A percentile compares a stretch with the other conserved stretches of the same genome.
These are phyloP conservation scores for Coracias cyanogaster DNA, from an alignment of 2,797 vertebrate species.

Conservation along the genomic window DNA sequence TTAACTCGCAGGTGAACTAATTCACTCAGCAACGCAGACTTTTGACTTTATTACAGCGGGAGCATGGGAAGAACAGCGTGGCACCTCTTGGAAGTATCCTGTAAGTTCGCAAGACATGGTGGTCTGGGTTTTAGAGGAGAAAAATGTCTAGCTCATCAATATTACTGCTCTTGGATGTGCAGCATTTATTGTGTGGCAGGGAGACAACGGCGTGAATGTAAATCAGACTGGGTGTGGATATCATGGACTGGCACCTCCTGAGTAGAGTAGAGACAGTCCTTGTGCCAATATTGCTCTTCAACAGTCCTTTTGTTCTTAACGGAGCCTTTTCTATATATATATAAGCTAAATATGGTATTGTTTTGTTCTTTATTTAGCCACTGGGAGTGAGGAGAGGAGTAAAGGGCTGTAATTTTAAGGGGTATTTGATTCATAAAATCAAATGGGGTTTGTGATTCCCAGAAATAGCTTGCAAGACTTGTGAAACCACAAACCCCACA, in stretches of 20 bases:
- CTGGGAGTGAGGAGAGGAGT: neutral
- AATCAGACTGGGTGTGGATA: neutral
- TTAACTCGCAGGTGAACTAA: neutral
- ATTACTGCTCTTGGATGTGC: neutral
- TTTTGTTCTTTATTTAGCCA: conserved; percentile 45
- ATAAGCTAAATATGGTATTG: neutral
- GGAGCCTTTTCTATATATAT: neutral
- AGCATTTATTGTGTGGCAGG: neutral
- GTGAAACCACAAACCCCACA: conserved; percentile 19
- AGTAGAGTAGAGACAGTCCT: neutral
- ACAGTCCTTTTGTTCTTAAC: neutral
- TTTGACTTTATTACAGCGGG: neutral
- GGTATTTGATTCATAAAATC: conserved; percentile 23
- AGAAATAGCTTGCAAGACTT: conserved; percentile 20
- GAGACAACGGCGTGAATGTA: fast-evolving
- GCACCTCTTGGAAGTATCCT: neutral
- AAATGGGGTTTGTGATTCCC: conserved; percentile 34
- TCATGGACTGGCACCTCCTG: neutral
- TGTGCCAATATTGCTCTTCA: neutral
- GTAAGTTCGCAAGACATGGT: neutral
- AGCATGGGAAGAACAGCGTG: neutral
- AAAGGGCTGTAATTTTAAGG: conserved; percentile 15
- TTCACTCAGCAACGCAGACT: neutral
- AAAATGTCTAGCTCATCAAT: neutral
- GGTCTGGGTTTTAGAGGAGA: neutral